Base-by-base conservation (phyloP, 2,113 vertebrate species). In the Gila orcuttii region DNA sequence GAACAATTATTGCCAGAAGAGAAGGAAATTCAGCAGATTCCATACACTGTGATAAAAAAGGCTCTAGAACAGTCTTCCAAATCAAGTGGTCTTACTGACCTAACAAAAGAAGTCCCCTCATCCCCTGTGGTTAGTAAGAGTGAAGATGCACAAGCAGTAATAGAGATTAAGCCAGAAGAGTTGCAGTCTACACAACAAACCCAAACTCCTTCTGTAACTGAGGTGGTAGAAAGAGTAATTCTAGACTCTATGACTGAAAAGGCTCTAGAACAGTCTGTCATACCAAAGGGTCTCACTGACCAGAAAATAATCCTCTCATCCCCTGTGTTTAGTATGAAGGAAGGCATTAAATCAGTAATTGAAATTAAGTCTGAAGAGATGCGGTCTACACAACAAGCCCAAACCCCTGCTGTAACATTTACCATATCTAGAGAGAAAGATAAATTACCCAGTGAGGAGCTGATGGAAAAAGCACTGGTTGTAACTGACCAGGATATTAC, bases 41-140 rank as follows among this genome's bases (percentile, higher is more conserved):
- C 76, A 74, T 45, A 88, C 28, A 69, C 25, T 42, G 28, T 69
- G 25, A 45, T 25, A 81, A 17, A 75, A 75, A 69, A 81, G 3
- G 10, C 10, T 84, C 17, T 3, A 73, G 79, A 82, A 45, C 47
- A 78, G 62, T 28, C 78, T 71, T 4, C 25, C 28, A 23, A 47
- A 21, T 31, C 33, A 57, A 66, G 31, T 52, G 31, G 39, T 80
- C 28, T 52, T 25, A 4, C 57, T 55, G 31, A 33, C 31, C 77
- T 57, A 28, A 31, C 33, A 59, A 66, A 8, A 69, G 47, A 21
- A 55, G 33, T 50, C 21, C 39, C 64, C 85, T 42, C 10, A 31
- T 52, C 39, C 9, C 79, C 87, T 87, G 86, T 81, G 82, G 39
- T 76, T 76, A 79, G 84, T 52, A 74, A 82, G 52, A 89, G 79